Conservation (phyloP, 2,888 invertebrate genomes). For the Xylota segnis region DNA sequence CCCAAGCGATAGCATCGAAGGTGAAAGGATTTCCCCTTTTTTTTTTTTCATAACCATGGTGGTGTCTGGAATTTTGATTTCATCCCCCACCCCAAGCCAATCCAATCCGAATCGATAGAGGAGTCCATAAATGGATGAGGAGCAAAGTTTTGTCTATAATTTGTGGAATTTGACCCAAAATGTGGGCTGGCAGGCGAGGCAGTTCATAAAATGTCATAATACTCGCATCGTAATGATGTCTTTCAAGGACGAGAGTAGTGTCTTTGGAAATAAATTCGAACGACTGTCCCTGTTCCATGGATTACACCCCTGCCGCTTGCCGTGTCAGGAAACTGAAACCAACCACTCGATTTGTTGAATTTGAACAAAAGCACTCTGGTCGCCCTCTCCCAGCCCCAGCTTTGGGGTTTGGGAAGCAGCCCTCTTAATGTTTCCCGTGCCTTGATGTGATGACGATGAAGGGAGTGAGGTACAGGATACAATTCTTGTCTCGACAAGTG, state of each 20-base stretch:
- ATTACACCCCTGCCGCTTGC: background rate
- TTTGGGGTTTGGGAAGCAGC: constrained; percentile 3
- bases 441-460: background rate
- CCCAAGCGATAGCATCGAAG: background rate
- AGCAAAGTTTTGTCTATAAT: constrained; percentile 33
- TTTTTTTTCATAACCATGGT: no score
- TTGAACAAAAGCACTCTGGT: constrained; percentile 25
- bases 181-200: constrained; percentile 2
- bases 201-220: constrained; percentile 15
- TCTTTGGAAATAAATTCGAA: constrained; percentile 20
- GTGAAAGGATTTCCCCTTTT: constrained; percentile 18
- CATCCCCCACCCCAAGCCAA: background rate
- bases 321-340: constrained; percentile 38
- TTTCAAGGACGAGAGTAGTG: constrained; percentile 1
- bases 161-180: constrained; percentile 33
- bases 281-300: constrained; percentile 5
- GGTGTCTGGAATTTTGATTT: constrained; percentile 35
- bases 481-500: constrained; percentile 7
- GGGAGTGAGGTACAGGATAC: background rate
- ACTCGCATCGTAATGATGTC: constrained; percentile 32
- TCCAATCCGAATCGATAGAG: no score
- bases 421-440: constrained; percentile 7
- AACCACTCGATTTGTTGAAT: constrained; percentile 62
- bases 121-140: background rate
- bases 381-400: background rate